Conservation (phyloP, 2,113 vertebrate species). For the Protomyctophum bolini region DNA sequence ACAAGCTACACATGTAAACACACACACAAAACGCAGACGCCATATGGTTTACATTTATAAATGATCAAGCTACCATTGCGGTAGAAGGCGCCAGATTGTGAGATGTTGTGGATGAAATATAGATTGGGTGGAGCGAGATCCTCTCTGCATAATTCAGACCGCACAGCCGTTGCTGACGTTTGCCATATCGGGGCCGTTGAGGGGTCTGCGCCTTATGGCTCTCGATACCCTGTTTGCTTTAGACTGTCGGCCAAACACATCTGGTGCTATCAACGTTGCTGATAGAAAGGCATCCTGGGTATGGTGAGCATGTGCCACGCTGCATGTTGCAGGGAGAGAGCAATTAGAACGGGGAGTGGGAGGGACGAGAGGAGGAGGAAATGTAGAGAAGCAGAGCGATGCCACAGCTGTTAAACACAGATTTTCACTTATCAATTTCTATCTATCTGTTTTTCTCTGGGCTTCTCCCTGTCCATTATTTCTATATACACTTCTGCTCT, state of each 20-base stretch:
- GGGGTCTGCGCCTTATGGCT: conserved; percentile 8
- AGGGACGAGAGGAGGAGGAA: neutral
- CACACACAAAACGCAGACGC: no score
- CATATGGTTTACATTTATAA: no score
- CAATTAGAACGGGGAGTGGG: neutral
- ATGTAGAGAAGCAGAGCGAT: no score
- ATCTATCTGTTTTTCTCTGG: neutral
- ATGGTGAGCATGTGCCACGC: neutral
- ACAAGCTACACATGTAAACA: no score
- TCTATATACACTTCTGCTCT: neutral
- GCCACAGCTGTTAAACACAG: conserved; percentile 3
- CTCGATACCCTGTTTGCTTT: conserved; percentile 5
- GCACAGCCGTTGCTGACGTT: neutral
- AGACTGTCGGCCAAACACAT: neutral
- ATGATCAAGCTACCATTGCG: no score
- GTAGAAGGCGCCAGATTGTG: no score
- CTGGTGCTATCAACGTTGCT: neutral
- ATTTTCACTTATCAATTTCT: neutral
- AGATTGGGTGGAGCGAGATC: no score
- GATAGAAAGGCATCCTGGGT: neutral
- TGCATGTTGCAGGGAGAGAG: neutral
- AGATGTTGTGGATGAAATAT: no score
- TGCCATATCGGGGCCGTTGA: neutral
- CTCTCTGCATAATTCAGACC: conserved; percentile 2
- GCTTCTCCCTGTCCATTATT: neutral